These are phyloP conservation scores for Gorsachius goisagi DNA, from an alignment of 2,113 vertebrate species.

Conservation along the genomic window DNA sequence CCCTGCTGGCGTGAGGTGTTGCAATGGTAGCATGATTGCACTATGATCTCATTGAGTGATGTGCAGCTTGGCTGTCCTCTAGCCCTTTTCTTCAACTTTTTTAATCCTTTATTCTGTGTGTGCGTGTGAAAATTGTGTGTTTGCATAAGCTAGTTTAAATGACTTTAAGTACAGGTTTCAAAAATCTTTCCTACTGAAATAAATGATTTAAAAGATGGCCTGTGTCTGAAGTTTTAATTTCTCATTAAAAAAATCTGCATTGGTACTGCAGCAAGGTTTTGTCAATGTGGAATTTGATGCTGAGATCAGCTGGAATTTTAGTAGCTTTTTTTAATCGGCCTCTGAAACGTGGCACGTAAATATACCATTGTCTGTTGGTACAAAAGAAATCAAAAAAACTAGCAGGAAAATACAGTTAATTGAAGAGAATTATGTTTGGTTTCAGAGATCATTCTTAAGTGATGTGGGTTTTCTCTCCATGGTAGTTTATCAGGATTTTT, in stretches of 20 bases:
- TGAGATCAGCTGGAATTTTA: background rate
- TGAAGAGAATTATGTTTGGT: background rate
- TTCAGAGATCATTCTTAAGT: background rate
- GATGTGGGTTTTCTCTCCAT: background rate
- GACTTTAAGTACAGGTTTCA: conserved; percentile 76
- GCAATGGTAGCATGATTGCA: conserved; percentile 55
- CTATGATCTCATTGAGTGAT: conserved; percentile 90
- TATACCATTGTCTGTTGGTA: background rate
- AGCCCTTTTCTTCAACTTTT: conserved; percentile 67
- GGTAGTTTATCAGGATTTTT: background rate
- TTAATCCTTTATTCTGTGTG: conserved; percentile 54
- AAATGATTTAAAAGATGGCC: conserved; percentile 75
- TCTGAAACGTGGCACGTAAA: background rate
- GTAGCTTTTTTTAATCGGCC: background rate
- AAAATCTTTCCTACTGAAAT: conserved; percentile 82
- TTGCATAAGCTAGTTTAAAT: conserved; percentile 74
- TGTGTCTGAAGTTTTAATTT: conserved; percentile 55
- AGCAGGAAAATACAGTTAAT: background rate
- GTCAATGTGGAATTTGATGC: background rate
- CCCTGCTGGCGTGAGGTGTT: conserved; percentile 16
- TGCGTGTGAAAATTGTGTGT: conserved; percentile 74
- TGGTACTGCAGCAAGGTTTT: background rate
- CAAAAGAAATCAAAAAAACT: background rate
- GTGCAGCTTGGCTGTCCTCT: conserved; percentile 75
- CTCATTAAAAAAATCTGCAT: background rate